Base-by-base conservation (phyloP, 2,888 invertebrate genomes). In the Ectropis crepuscularia region DNA sequence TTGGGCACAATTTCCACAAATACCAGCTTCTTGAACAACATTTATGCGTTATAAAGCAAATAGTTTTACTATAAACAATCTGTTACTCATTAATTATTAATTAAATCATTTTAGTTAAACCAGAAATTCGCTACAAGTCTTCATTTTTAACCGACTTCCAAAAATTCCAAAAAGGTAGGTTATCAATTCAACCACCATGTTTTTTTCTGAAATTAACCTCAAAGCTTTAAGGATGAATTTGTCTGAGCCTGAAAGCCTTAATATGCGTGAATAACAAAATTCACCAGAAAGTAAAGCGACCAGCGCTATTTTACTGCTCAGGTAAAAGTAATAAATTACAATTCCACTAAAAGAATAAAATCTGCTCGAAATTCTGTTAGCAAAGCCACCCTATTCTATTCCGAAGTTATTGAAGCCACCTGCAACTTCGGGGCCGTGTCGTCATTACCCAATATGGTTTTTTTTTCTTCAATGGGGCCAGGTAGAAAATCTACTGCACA, bases 401-500 rank as follows among this genome's bases (percentile, higher is more conserved):
- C 45, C 58, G 8, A 54, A 57, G 12, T 54, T 65, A 61, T 54
- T 57, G 57, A 61, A 64, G 61, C 67, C 67, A 71, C 67, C 68
- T 72, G 68, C 65, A 62, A 53, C 46, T 61, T 63, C 61, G 16
- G 64, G 64, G 50, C 47, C 57, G 46, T 37, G 39, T 57, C 54
- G 53, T 62, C 49, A 57, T 58, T 62, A 63, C 48, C 46, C 39
- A 57, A 45, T 28, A 28, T 4, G 16, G n/a, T n/a, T 64, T 62
- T 71, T 70, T 67, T 66, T 46, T 45, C 49, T 54, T 11, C 57
- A 65, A 70, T 46, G 59, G 36, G 7, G 9, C 55, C 75, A 74
- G 75, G 75, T 75, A 75, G 68, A 65, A 67, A 55, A 41, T 37
- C 55, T 53, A 37, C 67, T 65, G 49, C 53, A 48, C 50, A 48